Evolutionary conservation across 1,140 invertebrate species (phyloP).

Genomic region (Brachionus plicatilis): DNA sequence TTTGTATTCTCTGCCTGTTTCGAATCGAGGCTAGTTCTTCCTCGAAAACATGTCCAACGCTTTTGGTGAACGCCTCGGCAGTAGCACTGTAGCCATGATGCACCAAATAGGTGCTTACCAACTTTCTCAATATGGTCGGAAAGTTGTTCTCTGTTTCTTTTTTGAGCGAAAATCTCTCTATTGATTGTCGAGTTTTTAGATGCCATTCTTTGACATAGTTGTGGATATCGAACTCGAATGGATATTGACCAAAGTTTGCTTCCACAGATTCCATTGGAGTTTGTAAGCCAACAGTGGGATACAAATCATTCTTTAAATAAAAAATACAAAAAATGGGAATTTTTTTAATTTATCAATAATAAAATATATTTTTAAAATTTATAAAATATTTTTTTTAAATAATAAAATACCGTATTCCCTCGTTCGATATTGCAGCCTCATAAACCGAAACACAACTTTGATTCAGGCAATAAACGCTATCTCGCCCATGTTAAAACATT

Average conservation of each 20-base stretch:
- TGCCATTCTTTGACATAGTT: slow-evolving; percentile 72
- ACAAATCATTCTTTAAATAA: slow-evolving; percentile 76
- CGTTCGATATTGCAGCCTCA: too few species aligned
- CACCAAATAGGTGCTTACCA: slow-evolving; percentile 92
- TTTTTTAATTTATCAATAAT: too few species aligned
- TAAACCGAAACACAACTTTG: too few species aligned
- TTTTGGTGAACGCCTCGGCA: slow-evolving; percentile 86
- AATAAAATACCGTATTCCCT: too few species aligned
- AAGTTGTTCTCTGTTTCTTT: slow-evolving; percentile 84
- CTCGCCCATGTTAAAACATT: too few species aligned
- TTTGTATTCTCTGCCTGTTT: slow-evolving; percentile 92
- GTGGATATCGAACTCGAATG: slow-evolving; percentile 95
- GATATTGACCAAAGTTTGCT: slow-evolving; percentile 94
- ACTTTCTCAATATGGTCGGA: slow-evolving; percentile 66
- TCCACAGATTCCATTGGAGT: slow-evolving; percentile 95
- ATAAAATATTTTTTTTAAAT: slow-evolving; percentile 1
- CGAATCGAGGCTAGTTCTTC: slow-evolving; percentile 91
- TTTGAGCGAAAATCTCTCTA: slow-evolving; percentile 78
- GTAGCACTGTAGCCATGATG: slow-evolving; percentile 94
- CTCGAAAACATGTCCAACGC: slow-evolving; percentile 79
- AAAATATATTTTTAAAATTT: too few species aligned
- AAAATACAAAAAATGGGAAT: not conserved
- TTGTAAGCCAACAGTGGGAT: slow-evolving; percentile 95
- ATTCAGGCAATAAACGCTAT: too few species aligned
- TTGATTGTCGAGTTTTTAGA: slow-evolving; percentile 68